Evolutionary conservation across 2,888 invertebrate genomes (phyloP), one percentile per base, ranked within the genome.

Genomic region (Noctua fimbriata): DNA sequence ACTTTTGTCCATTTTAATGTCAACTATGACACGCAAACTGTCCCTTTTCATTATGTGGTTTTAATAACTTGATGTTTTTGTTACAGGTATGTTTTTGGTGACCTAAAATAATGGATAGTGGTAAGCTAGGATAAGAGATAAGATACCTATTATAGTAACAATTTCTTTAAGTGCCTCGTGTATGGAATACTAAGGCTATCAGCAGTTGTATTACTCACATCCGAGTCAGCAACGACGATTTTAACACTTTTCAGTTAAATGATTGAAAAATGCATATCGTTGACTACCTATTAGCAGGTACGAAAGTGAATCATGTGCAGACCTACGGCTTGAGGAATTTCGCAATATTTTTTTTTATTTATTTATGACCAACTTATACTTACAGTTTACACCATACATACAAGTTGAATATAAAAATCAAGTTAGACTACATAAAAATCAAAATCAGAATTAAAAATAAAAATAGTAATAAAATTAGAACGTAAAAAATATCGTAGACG

Each of bases 11-110:
- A 41, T 84, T 71, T 69, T n/a, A n/a, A n/a, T 74, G 58, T 77
- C 75, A 55, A 36, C 32, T 36, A 1, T 52, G 85, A 63, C 88
- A 87, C 88, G 85, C 71, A 16, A 76, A 72, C 60, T 66, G 85
- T 74, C 81, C 28, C n/a, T 72, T 47, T 74, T 72, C 32, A 66
- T 74, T 72, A 69, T 72, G 41, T 60, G 12, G 73, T 84, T 74
- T 10, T 65, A 47, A 21, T 70, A 81, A 69, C 14, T 77, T 69
- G 3, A 47, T 70, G 52, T 75, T 76, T 77, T 75, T 88, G 82
- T 85, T 88, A 32, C 85, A 85, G 85, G 85, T 85, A 85, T 76
- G 85, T 85, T 66, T n/a, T 41, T 66, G 69, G 74, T 74, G 41
- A 58, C 67, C 49, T 66, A 60, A 16, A 47, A 73, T 52, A n/a